Base-by-base conservation (phyloP, 2,113 vertebrate genomes). In the Scomber colias region DNA sequence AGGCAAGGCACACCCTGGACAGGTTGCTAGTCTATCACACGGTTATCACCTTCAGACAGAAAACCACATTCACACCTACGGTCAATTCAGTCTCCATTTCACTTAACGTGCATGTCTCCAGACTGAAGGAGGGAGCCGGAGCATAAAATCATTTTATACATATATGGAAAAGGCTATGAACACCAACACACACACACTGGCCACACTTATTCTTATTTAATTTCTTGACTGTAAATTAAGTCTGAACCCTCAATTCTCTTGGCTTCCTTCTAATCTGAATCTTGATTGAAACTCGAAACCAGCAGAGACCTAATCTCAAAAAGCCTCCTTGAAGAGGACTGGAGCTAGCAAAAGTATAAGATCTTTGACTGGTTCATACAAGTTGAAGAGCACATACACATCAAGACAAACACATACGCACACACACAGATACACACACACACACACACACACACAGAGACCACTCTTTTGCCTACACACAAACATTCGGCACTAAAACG, bases 401-500 rank as follows among this genome's bases (percentile, higher is more conserved):
- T 40, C 9, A 8, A 27, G 24, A 27, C 24, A 27, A 27, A 27
- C 24, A 27, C 24, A 27, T 3, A 27, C 24, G 3, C 24, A 65
- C 55, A 59, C 15, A 62, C 49, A 59, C 48, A 71, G 44, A 62
- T 44, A 59, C 48, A 71, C 49, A 73, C 55, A 63, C 65, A 70
- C 27, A 45, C 67, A 44, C 31, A 72, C 45, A 69, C 57, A 55
- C 7, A 64, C 14, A 35, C 44, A 65, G 24, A 40, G 24, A 71
- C 30, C 17, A 16, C 51, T 53, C 13, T 16, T 54, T 48, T 66
- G 70, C 40, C 64, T 49, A 55, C 70, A 88, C 84, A 90, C 11
- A 60, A 35, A 71, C 75, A 86, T 87, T 64, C 80, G 57, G 77
- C 67, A 79, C 80, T 69, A 77, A 81, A 84, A 77, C 24, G 66